Evolutionary conservation across 2,113 vertebrate species (phyloP).

Genomic region (Muscicapa adusta): DNA sequence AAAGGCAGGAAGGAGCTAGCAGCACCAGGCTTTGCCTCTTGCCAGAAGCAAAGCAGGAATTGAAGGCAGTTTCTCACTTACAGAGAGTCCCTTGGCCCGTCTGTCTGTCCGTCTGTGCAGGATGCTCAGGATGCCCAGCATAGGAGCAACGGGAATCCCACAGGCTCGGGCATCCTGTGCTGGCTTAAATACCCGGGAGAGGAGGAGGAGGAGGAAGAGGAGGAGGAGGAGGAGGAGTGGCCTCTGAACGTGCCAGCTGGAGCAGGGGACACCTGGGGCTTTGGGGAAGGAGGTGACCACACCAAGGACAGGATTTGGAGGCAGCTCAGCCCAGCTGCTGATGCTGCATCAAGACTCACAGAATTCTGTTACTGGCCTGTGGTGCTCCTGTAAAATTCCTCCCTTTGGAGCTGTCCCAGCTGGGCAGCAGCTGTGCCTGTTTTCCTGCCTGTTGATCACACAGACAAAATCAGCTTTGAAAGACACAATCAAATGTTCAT

Average conservation of each 20-base stretch:
- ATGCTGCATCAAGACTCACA: not conserved
- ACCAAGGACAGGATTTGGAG: not conserved
- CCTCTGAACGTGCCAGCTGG: not conserved
- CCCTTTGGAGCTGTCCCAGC: not conserved
- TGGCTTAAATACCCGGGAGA: not conserved
- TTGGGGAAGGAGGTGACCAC: not conserved
- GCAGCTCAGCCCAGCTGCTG: not conserved
- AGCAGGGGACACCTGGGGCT: not conserved
- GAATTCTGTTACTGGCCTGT: not conserved
- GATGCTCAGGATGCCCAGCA: not conserved
- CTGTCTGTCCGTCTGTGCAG: not conserved
- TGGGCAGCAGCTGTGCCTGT: not conserved
- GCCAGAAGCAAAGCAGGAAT: not conserved
- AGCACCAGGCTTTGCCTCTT: not conserved
- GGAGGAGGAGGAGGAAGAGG: slow-evolving; percentile 16
- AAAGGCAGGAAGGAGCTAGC: not conserved
- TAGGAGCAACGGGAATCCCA: accelerated
- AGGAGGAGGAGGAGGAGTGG: slow-evolving; percentile 42
- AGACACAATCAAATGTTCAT: not conserved
- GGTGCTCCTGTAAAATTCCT: not conserved
- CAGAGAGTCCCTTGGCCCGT: not conserved
- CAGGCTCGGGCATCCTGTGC: accelerated
- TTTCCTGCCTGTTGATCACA: not conserved
- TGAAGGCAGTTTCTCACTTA: not conserved
- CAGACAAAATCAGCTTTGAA: not conserved